phyloP scores from a whole-genome alignment of 2,113 vertebrate genomes.

The Callocephalon fimbriatum region DNA sequence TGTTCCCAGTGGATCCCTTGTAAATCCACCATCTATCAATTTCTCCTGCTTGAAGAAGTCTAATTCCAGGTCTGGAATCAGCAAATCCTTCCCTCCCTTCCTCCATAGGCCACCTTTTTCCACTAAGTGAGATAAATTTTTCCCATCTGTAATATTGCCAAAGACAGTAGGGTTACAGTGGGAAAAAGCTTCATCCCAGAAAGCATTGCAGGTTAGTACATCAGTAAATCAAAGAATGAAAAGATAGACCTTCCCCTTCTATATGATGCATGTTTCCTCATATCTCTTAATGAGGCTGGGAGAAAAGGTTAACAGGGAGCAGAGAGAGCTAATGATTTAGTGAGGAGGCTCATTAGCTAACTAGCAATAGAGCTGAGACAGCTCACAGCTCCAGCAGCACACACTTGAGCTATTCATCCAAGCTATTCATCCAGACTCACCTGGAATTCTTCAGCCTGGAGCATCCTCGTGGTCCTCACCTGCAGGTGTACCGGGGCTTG shows the following conservation, averaged over 20 bases:
- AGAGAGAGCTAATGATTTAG: slow-evolving; percentile 33
- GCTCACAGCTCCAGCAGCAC: not conserved
- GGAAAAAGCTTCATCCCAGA: not conserved
- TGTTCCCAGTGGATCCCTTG: not conserved
- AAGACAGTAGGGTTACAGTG: not conserved
- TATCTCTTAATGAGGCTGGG: not conserved
- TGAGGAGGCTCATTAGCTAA: not conserved
- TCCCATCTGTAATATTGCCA: not conserved
- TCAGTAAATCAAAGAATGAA: slow-evolving; percentile 22
- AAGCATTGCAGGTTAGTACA: not conserved
- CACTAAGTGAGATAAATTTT: slow-evolving; percentile 34
- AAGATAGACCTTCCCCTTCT: not conserved
- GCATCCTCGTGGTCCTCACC: fast-evolving
- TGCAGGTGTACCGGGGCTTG: not conserved
- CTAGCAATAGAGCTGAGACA: not conserved
- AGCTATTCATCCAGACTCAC: not conserved
- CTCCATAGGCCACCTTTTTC: not conserved
- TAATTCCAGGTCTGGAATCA: slow-evolving; percentile 24
- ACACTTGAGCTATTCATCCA: not conserved
- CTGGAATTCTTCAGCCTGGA: not conserved
- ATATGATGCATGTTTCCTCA: not conserved
- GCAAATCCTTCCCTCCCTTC: slow-evolving; percentile 25
- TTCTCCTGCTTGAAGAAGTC: slow-evolving; percentile 17
- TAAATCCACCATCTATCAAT: slow-evolving; percentile 51
- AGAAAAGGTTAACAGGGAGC: slow-evolving; percentile 51